A percentile compares a stretch with the other conserved stretches of the same genome.
Evolutionary conservation across 2,113 vertebrate species (phyloP).

Genomic region (Tonatia bakeri): DNA sequence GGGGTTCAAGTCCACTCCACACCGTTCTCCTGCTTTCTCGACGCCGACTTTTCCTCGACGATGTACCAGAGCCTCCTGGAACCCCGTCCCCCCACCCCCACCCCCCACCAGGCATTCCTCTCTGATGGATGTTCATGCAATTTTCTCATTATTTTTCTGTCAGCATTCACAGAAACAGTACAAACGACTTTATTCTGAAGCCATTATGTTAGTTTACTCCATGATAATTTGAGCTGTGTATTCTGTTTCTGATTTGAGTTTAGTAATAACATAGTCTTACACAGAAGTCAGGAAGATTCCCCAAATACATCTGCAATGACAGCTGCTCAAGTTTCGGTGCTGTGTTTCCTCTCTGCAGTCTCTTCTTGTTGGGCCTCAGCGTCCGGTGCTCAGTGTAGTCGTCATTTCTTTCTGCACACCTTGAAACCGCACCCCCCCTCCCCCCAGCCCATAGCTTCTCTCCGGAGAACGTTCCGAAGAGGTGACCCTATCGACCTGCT

Average conservation of each 20-base stretch:
- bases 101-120: background rate
- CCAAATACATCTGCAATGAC: background rate
- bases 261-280: background rate
- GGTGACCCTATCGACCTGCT: fast-evolving
- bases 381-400: background rate
- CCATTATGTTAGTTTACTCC: background rate
- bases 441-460: background rate
- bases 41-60: fast-evolving
- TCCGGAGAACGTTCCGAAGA: background rate
- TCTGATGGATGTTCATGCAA: background rate
- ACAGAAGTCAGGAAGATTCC: background rate
- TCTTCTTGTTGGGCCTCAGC: background rate
- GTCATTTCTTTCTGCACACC: background rate
- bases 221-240: background rate
- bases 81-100: no score
- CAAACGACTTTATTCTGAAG: background rate
- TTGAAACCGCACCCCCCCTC: background rate
- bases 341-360: fast-evolving
- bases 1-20: fast-evolving
- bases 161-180: background rate
- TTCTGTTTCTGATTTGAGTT: slow-evolving; percentile 12
- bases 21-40: background rate
- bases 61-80: no score
- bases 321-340: fast-evolving
- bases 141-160: background rate